Conservation (phyloP, 2,113 vertebrate species). For the Plotosus lineatus region DNA sequence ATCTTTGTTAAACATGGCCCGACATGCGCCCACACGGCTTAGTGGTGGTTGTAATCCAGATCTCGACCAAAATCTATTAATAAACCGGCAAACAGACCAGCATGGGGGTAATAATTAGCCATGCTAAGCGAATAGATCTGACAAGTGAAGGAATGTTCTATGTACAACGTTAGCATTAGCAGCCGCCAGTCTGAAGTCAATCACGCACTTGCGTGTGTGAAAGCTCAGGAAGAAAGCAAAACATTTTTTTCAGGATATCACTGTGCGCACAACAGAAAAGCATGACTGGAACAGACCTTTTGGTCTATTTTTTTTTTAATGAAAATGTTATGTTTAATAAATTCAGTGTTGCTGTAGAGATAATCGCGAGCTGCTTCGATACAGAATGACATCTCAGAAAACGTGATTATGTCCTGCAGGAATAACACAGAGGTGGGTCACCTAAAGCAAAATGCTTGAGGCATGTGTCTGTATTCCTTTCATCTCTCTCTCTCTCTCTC, state of each 20-base stretch:
- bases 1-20: no score
- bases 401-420: background rate
- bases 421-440: constrained; percentile 69
- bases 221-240: background rate
- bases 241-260: background rate
- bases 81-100: no score
- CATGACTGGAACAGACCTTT: background rate
- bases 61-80: no score
- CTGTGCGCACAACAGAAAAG: background rate
- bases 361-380: no score
- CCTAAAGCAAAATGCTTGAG: constrained; percentile 83
- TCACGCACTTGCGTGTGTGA: background rate
- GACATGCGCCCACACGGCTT: no score
- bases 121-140: background rate
- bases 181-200: background rate
- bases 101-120: no score
- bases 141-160: background rate
- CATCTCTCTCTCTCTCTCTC: background rate
- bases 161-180: background rate
- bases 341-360: no score
- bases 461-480: constrained; percentile 70
- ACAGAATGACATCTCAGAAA: background rate
- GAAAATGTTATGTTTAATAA: background rate
- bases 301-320: background rate
- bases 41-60: no score